A percentile compares a stretch with the other conserved stretches of the same genome.
These are phyloP conservation scores for Poeciliopsis infans DNA, from an alignment of 2,797 vertebrate genomes.

Conservation along the genomic window DNA sequence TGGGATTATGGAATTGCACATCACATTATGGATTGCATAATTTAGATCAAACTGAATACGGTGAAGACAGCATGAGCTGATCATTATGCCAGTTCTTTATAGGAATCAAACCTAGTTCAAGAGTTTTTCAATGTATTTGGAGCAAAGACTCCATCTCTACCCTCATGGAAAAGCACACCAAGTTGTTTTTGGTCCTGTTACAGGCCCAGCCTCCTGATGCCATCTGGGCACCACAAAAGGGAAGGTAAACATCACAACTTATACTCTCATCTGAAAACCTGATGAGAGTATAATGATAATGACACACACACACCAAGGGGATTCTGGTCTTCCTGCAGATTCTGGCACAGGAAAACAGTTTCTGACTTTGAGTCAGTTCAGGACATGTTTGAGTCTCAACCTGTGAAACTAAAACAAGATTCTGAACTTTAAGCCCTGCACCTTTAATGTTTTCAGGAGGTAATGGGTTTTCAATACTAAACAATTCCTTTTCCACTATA, in stretches of 20 bases:
- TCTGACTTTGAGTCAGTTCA: constrained; percentile 7
- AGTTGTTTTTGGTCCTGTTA: constrained; percentile 11
- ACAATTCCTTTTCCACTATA: constrained; percentile 20
- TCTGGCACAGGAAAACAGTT: constrained; percentile 33
- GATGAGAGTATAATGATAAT: neutral
- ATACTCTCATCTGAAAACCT: constrained; percentile 4
- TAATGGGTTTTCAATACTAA: constrained; percentile 6
- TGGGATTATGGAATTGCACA: constrained; percentile 45
- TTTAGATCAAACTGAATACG: constrained; percentile 5
- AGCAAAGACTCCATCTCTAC: constrained; percentile 13
- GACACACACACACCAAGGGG: neutral
- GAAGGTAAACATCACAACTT: constrained; percentile 43
- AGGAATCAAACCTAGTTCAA: constrained; percentile 31
- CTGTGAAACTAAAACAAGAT: neutral
- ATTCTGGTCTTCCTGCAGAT: constrained; percentile 53
- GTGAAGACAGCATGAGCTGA: constrained; percentile 5
- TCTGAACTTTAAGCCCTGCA: neutral
- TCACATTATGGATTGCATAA: constrained; percentile 25
- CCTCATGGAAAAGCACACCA: constrained; percentile 53
- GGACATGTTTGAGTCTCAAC: neutral
- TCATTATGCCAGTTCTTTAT: constrained; percentile 42
- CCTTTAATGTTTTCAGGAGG: neutral
- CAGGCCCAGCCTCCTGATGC: neutral
- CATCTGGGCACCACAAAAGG: constrained; percentile 27
- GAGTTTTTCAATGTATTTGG: constrained; percentile 10